A percentile compares a stretch with the other conserved stretches of the same genome.
Conservation (phyloP, 2,888 invertebrate genomes). For the Drosophila yooni region DNA sequence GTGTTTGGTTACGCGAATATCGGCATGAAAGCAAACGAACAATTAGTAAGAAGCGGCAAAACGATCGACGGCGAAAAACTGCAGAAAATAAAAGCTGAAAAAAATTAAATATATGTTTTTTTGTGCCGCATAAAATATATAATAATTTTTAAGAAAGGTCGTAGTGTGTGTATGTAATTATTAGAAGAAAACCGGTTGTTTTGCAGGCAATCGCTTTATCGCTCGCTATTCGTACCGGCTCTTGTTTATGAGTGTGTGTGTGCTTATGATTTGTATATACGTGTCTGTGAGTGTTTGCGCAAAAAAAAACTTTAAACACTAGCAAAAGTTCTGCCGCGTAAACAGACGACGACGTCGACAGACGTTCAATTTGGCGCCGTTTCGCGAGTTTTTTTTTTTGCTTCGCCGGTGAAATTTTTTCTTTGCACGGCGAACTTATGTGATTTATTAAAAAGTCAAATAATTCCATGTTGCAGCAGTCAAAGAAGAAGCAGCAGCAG, state of each 20-base stretch:
- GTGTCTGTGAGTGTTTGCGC: constrained; percentile 31
- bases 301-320: constrained; percentile 29
- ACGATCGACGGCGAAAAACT: constrained; percentile 44
- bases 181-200: constrained; percentile 45
- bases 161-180: constrained; percentile 43
- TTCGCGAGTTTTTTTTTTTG: constrained; percentile 43
- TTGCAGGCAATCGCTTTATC: constrained; percentile 30
- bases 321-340: constrained; percentile 72
- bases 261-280: constrained; percentile 25
- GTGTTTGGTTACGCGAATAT: constrained; percentile 65
- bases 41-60: constrained; percentile 62
- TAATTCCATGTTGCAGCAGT: constrained; percentile 25
- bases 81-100: constrained; percentile 32
- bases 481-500: constrained; percentile 34
- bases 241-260: constrained; percentile 44
- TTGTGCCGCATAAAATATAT: constrained; percentile 29
- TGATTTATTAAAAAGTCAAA: constrained; percentile 17
- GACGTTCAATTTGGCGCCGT: constrained; percentile 73
- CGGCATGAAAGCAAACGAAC: constrained; percentile 53
- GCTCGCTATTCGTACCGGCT: constrained; percentile 52
- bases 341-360: constrained; percentile 68
- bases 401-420: constrained; percentile 62
- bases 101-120: constrained; percentile 32
- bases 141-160: constrained; percentile 32
- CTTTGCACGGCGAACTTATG: constrained; percentile 1